phyloP scores from a whole-genome alignment of 2,888 invertebrate genomes.

The Sepiola atlantica region DNA sequence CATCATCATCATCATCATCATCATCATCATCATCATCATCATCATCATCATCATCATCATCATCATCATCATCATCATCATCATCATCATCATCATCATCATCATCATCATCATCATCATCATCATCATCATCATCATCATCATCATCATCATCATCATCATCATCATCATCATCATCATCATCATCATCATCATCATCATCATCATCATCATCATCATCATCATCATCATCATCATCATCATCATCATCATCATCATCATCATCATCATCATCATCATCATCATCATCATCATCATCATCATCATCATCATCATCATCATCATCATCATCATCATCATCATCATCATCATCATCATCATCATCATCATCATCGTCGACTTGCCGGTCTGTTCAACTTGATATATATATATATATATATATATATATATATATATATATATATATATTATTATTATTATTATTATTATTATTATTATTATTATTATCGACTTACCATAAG shows the following conservation, averaged over 20 bases:
- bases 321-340: conserved; percentile 32
- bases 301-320: background rate
- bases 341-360: conserved; percentile 32
- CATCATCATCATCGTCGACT: background rate
- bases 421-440: too few species aligned
- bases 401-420: too few species aligned
- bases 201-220: conserved; percentile 3
- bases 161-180: conserved; percentile 17
- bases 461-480: too few species aligned
- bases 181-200: background rate
- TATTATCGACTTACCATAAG: too few species aligned
- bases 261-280: background rate
- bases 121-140: background rate
- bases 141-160: background rate
- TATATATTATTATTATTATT: too few species aligned
- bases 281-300: background rate
- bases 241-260: background rate
- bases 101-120: background rate
- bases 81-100: conserved; percentile 19
- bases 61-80: background rate
- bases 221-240: background rate
- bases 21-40: background rate
- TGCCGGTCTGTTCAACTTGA: too few species aligned
- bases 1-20: background rate
- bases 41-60: background rate